Base-by-base conservation (phyloP, 2,797 vertebrate genomes). In the Trematomus bernacchii region DNA sequence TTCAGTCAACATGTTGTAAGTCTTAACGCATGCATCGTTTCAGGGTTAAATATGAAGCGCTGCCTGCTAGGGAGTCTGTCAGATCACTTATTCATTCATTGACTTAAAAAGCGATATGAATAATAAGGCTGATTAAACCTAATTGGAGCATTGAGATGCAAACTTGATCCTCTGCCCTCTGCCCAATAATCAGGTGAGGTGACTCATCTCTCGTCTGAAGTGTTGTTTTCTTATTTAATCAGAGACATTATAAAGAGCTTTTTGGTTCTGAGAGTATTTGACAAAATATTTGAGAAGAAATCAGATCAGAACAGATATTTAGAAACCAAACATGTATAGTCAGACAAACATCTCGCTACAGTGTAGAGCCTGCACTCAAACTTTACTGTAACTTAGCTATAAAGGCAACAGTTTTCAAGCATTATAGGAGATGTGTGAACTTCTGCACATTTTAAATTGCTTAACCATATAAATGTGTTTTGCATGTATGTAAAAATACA, bases 51-150 rank as follows among this genome's bases (percentile, higher is more conserved):
- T 73, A 73, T 75, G 37, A 73, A 58, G 80, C 1, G 1, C 19
- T 0, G 65, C 65, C 70, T 77, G 43, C 51, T 66, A 15, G 0
- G 16, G 48, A 79, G 83, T 85, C 74, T 68, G 66, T 80, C 84
- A 68, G 73, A 82, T 87, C 47, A 77, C 61, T 83, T 79, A 80
- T 85, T 85, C 51, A 84, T 80, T 57, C 55, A 12, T 18, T 2
- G 8, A 47, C 58, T 27, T 76, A 69, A 59, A 27, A 37, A 52
- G 19, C 55, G 67, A 74, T 27, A 21, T 2, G 19, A 61, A 33
- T 84, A 47, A 81, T 69, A 55, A 77, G 61, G 5, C 19, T 2
- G 62, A 55, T 68, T 1, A 61, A 50, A 37, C 72, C 64, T 74
- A 67, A 82, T 48, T 61, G 42, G 76, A 73, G 53, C 12, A 14